phyloP scores from a whole-genome alignment of 2,113 vertebrate species.

The Myanophis thanlyinensis region DNA sequence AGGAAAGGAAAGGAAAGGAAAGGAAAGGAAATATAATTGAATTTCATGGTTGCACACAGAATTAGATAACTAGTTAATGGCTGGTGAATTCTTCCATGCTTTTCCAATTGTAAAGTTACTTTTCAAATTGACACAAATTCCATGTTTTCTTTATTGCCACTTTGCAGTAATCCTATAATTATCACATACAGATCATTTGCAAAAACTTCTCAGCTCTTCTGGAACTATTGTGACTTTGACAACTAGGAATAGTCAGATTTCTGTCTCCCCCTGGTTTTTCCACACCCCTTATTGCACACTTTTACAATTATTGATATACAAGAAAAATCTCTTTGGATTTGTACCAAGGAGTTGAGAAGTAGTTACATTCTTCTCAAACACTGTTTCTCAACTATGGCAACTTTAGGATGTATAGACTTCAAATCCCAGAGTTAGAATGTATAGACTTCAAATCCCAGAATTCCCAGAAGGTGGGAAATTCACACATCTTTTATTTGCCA shows the following conservation, averaged over 20 bases:
- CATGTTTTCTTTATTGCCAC: neutral
- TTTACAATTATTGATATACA: neutral
- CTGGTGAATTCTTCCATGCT: neutral
- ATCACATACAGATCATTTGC: rapidly evolving
- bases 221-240: neutral
- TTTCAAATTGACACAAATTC: neutral
- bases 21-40: neutral
- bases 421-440: neutral
- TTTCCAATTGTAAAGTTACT: neutral
- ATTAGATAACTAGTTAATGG: neutral
- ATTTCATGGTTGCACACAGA: neutral
- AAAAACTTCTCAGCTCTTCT: neutral
- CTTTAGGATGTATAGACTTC: neutral
- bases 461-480: neutral
- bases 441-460: neutral
- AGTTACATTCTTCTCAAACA: neutral
- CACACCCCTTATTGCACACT: neutral
- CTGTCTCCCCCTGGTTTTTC: too few relatives aligned
- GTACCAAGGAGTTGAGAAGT: neutral
- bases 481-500: neutral
- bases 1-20: neutral
- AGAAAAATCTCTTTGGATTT: neutral
- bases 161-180: rapidly evolving
- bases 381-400: neutral
- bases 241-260: neutral